These are phyloP conservation scores for Hypotaenidia philippensis DNA, from an alignment of 2,797 vertebrate species.

Conservation along the genomic window DNA sequence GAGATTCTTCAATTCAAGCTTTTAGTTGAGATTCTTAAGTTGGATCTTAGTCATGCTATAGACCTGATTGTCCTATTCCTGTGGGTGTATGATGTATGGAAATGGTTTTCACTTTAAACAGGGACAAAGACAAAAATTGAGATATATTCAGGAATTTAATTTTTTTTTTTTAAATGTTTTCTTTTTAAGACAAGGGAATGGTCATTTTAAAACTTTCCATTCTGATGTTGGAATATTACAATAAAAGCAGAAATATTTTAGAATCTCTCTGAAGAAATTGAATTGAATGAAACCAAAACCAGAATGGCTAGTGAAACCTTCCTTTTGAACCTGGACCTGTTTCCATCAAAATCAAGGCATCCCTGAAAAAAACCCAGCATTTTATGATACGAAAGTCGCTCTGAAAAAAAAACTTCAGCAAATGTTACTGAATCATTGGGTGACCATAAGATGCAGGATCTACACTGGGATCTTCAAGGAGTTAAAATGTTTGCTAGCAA, in stretches of 20 bases:
- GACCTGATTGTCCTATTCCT: neutral
- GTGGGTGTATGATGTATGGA: neutral
- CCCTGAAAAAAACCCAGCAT: neutral
- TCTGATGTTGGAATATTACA: neutral
- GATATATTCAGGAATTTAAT: neutral
- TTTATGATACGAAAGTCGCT: neutral
- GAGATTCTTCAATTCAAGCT: neutral
- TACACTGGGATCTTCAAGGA: neutral
- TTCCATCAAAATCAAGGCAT: neutral
- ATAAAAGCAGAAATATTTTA: neutral
- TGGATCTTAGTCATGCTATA: neutral
- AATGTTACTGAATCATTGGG: neutral
- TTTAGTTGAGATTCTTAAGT: neutral
- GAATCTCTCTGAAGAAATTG: neutral
- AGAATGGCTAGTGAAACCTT: neutral
- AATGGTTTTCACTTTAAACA: neutral
- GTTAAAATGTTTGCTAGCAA: neutral
- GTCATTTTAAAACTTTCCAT: neutral
- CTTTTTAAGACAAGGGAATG: neutral
- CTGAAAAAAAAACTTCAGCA: neutral
- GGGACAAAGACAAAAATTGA: neutral
- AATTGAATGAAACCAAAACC: neutral
- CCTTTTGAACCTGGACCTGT: neutral
- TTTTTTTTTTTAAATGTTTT: neutral
- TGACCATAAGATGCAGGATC: neutral